Percentiles rank a stretch among this genome's conserved stretches.
Conservation (phyloP, 1,140 invertebrate species). For the Megalopta genalis region DNA sequence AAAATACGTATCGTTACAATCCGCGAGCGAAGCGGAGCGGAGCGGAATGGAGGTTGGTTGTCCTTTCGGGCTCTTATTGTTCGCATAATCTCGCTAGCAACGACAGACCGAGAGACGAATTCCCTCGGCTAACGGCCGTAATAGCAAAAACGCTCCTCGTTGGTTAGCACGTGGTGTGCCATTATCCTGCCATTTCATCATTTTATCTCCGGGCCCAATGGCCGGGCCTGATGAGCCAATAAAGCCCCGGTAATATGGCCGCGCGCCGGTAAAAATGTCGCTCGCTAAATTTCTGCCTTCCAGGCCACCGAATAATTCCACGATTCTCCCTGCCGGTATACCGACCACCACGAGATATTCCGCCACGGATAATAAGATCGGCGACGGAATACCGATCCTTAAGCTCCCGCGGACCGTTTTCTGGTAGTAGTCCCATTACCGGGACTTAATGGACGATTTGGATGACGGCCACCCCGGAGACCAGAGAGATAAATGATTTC, state of each 20-base stretch:
- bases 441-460: constrained; percentile 34
- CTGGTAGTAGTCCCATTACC: constrained; percentile 41
- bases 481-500: background rate
- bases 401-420: constrained; percentile 26
- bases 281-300: constrained; percentile 48
- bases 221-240: constrained; percentile 59
- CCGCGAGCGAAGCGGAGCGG: constrained; percentile 24
- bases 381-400: too few species aligned
- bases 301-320: constrained; percentile 55
- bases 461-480: background rate
- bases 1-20: constrained; percentile 53
- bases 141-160: constrained; percentile 56
- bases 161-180: constrained; percentile 56
- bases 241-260: constrained; percentile 47
- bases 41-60: constrained; percentile 26
- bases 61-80: constrained; percentile 24
- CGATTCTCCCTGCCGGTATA: constrained; percentile 1
- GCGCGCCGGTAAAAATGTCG: constrained; percentile 52
- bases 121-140: constrained; percentile 27
- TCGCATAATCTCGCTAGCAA: too few species aligned
- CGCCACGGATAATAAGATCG: constrained; percentile 5
- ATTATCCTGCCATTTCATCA: constrained; percentile 65
- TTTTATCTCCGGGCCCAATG: constrained; percentile 59
- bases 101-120: constrained; percentile 15
- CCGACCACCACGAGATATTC: constrained; percentile 20